These are phyloP conservation scores for Chrysomallon squamiferum DNA, from an alignment of 1,140 invertebrate species.

Conservation along the genomic window DNA sequence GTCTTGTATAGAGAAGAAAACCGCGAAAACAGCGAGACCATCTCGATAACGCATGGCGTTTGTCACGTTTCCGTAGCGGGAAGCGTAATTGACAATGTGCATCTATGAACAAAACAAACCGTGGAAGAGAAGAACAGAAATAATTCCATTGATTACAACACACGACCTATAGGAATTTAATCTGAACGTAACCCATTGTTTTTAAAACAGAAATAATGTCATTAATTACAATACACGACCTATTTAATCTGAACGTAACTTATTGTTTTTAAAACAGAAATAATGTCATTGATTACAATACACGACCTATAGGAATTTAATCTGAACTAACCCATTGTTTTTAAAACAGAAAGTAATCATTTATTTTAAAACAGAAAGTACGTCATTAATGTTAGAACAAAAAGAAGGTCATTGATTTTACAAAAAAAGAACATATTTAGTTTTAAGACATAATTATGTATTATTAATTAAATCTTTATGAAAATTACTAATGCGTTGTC, in stretches of 20 bases:
- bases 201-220: background rate
- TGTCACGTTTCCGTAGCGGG: constrained; percentile 8
- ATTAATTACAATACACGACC: background rate
- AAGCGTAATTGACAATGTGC: constrained; percentile 14
- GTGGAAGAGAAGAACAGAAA: background rate
- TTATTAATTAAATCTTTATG: too few relatives aligned
- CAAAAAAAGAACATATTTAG: too few relatives aligned
- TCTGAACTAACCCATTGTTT: background rate
- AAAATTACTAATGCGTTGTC: too few relatives aligned
- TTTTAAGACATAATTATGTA: too few relatives aligned
- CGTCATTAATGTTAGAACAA: too few relatives aligned
- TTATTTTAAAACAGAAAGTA: too few relatives aligned
- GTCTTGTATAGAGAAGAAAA: constrained; percentile 12
- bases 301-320: too few relatives aligned
- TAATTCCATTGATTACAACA: too few relatives aligned
- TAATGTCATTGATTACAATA: background rate
- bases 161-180: background rate
- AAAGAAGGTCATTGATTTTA: too few relatives aligned
- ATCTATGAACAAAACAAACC: constrained; percentile 10
- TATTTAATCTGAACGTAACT: background rate
- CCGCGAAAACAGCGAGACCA: constrained; percentile 8
- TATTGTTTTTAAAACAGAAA: background rate
- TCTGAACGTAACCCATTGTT: background rate
- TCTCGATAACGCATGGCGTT: constrained; percentile 9
- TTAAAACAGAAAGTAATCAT: too few relatives aligned